These are phyloP conservation scores for Lymantria monacha DNA, from an alignment of 2,888 invertebrate genomes.

Conservation along the genomic window DNA sequence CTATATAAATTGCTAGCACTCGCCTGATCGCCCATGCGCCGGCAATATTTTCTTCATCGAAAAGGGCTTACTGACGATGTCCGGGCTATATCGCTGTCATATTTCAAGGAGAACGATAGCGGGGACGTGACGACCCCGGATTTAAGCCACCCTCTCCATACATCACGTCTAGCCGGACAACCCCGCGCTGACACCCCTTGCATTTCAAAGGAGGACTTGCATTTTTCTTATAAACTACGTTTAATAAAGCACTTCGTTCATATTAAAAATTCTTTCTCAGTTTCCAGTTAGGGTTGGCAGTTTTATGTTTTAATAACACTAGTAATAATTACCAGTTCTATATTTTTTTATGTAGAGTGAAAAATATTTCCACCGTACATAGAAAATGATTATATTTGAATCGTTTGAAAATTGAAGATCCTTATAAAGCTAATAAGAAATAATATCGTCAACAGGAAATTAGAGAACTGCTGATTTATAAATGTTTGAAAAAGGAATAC, in stretches of 20 bases:
- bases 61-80: slow-evolving; percentile 65
- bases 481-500: too few relatives aligned
- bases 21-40: slow-evolving; percentile 55
- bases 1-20: slow-evolving; percentile 30
- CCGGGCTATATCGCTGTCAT: slow-evolving; percentile 67
- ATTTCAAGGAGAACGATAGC: slow-evolving; percentile 68
- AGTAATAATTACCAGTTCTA: too few relatives aligned
- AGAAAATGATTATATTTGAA: too few relatives aligned
- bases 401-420: too few relatives aligned
- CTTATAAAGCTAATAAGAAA: too few relatives aligned
- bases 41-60: slow-evolving; percentile 73
- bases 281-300: background rate
- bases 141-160: slow-evolving; percentile 34
- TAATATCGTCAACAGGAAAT: too few relatives aligned
- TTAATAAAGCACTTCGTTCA: slow-evolving; percentile 68
- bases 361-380: too few relatives aligned
- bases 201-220: slow-evolving; percentile 56
- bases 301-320: background rate
- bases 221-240: slow-evolving; percentile 54
- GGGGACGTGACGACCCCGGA: slow-evolving; percentile 57
- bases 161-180: slow-evolving; percentile 39
- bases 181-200: slow-evolving; percentile 20
- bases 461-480: too few relatives aligned
- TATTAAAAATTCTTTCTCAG: slow-evolving; percentile 71
- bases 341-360: too few relatives aligned